These are phyloP conservation scores for Sapayoa aenigma DNA, from an alignment of 2,113 vertebrate genomes.

Conservation along the genomic window DNA sequence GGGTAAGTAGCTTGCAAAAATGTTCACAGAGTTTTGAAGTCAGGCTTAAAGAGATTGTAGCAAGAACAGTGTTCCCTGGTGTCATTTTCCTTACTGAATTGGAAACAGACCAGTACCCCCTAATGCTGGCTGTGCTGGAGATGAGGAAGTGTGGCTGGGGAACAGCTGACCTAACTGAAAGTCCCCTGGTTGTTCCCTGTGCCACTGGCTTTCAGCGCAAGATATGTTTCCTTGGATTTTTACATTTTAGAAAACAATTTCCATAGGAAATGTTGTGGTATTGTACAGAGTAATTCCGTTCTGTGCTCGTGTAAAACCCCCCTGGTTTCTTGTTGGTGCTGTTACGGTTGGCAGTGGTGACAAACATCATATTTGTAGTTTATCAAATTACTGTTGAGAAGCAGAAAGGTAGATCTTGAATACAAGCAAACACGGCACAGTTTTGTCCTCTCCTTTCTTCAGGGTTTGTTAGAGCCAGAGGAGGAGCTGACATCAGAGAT, in stretches of 20 bases:
- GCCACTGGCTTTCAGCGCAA: neutral
- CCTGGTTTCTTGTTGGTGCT: neutral
- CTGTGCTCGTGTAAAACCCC: neutral
- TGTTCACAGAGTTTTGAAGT: neutral
- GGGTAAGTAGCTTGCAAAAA: slow-evolving; percentile 68
- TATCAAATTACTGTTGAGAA: neutral
- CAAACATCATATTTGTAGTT: neutral
- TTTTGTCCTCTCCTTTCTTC: neutral
- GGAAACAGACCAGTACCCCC: neutral
- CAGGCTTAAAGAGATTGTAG: neutral
- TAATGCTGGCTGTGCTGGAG: neutral
- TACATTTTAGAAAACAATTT: neutral
- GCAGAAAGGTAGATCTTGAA: neutral
- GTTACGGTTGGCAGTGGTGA: neutral
- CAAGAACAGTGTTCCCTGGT: neutral
- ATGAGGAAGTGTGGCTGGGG: neutral
- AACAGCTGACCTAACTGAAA: neutral
- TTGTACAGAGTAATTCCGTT: neutral
- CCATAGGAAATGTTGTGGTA: neutral
- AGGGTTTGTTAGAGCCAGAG: slow-evolving; percentile 93
- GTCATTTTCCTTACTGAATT: neutral
- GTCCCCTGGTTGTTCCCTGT: neutral
- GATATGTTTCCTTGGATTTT: neutral
- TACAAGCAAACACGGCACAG: neutral
- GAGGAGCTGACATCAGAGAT: slow-evolving; percentile 88